A percentile compares a stretch with the other conserved stretches of the same genome.
Conservation (phyloP, 1,140 invertebrate species). For the Gerris buenoi region DNA sequence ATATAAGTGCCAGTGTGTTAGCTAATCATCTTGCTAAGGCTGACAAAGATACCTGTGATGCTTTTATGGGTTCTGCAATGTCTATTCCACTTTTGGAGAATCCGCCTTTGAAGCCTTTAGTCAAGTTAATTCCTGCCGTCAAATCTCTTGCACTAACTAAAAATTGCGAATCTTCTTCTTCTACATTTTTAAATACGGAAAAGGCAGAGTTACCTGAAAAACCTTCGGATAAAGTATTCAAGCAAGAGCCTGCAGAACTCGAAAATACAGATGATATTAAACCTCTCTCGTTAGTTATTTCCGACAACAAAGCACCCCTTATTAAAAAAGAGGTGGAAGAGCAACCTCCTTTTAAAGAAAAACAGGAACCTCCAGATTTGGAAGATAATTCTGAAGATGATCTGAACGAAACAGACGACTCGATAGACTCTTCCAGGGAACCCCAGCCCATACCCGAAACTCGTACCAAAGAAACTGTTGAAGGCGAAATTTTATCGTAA, state of each 20-base stretch:
- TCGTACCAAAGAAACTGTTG: background rate
- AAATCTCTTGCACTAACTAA: background rate
- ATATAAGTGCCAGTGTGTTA: constrained; percentile 51
- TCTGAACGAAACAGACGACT: too few relatives aligned
- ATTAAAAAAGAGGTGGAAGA: too few relatives aligned
- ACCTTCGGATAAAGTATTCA: too few relatives aligned
- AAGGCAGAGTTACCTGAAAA: too few relatives aligned
- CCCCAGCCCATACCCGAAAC: background rate
- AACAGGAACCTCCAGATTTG: too few relatives aligned
- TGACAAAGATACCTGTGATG: constrained; percentile 22
- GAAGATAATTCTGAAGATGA: too few relatives aligned
- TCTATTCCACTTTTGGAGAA: background rate
- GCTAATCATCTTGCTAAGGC: constrained; percentile 49
- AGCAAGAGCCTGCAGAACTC: too few relatives aligned
- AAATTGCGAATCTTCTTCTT: background rate
- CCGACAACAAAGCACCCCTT: too few relatives aligned
- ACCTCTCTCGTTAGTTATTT: too few relatives aligned
- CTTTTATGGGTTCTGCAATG: background rate
- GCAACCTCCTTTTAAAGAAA: too few relatives aligned
- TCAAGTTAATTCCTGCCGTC: background rate
- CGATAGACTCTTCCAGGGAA: background rate
- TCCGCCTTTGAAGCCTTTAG: background rate
- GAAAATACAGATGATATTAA: too few relatives aligned
- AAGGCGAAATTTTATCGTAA: background rate
- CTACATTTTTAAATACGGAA: too few relatives aligned